Evolutionary conservation across 2,113 vertebrate species (phyloP), one percentile per base, ranked within the genome.

Genomic region (Kryptolebias marmoratus): DNA sequence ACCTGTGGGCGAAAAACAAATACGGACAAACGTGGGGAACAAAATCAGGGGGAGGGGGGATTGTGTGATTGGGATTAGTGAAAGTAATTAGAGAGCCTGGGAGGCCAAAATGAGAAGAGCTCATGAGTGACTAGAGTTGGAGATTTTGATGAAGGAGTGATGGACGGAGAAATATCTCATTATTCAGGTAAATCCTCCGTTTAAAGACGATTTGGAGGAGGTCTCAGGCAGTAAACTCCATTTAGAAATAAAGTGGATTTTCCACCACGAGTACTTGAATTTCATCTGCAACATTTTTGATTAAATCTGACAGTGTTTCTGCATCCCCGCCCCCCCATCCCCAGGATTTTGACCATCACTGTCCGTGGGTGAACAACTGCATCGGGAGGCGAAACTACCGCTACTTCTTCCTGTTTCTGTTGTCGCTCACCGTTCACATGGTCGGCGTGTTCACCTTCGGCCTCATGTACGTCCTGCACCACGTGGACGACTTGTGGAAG

Each of bases 331-430:
- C 2, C 14, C 6, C 7, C 3, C 3, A 4, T 57, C 31, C n/a
- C 36, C 70, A 99, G 97, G 97, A 99, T 91, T 99, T 99, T 84
- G 97, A 99, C 88, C 97, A 99, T 83, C 97, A 99, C 92, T 99
- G 97, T 82, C 97, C 97, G 2, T 94, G 93, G 93, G 92, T 94
- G 66, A 94, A 94, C 87, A 94, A 94, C 90, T 94, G 93, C 85
- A 98, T 98, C 16, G 97, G 97, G 75, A 94, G 96, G 73, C 93
- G 97, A 76, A 99, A 99, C 94, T 99, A 99, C 87, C 96, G 97
- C 74, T 98, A 97, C 91, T 99, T 99, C 93, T 98, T 99, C 90
- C 94, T 98, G 79, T 99, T 99, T 87, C 92, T 99, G 90, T 85
- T 98, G 84, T 98, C 97, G 1, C 94, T 99, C 66, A 96, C 96